Base-by-base conservation (phyloP, 2,888 invertebrate genomes). In the Camponotus fellah region DNA sequence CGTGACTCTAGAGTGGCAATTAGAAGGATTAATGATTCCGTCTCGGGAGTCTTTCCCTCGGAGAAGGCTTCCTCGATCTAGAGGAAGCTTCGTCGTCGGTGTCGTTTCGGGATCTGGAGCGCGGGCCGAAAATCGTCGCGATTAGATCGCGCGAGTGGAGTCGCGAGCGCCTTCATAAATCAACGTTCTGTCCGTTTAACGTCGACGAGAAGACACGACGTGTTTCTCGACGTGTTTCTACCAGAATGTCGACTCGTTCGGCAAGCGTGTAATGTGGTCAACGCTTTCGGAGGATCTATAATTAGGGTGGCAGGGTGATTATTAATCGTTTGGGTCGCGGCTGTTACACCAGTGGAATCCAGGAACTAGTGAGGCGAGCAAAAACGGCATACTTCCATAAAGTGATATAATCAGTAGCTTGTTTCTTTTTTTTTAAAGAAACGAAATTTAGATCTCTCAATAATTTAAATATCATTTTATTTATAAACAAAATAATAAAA, bases 21-120 rank as follows among this genome's bases (percentile, higher is more conserved):
- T 93, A 93, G 92, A 92, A 92, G 92, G 93, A 93, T 93, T 93
- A 92, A 93, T 93, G 93, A 92, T 92, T 92, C 85, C 87, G 89
- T 88, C 85, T 80, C 84, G 83, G 84, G 81, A 83, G 85, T 74
- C 71, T 32, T 71, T 80, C 43, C 49, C 71, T 62, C 76, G 43
- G 37, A 46, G 58, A 37, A 49, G 49, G 2, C n/a, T 62, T 69
- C 65, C 53, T 46, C 75, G 71, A 66, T 37, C 56, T 68, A 82
- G 76, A 26, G 26, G 26, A 26, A 2, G 64, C 14, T 43, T 32
- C 49, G 12, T 60, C 53, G 5, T 49, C 53, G 62, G 62, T 72
- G 82, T 72, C 46, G 49, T 68, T 62, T 83, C 66, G 34, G 32
- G 32, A 56, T 37, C 56, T 26, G 26, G 26, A 37, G 46, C 60